Base-by-base conservation (phyloP, 2,113 vertebrate species). In the Herpailurus yagouaroundi region DNA sequence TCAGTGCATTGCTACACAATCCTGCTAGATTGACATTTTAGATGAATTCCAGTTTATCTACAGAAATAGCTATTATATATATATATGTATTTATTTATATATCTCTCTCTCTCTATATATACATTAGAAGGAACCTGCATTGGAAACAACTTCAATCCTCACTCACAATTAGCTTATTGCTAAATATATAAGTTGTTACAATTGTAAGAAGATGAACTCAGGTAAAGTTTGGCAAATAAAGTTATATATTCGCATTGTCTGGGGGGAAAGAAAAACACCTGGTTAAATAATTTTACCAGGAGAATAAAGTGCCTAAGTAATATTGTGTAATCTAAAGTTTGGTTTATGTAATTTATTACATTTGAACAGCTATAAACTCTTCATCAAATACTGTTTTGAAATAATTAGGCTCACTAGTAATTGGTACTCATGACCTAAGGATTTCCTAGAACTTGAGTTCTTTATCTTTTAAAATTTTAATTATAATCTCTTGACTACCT, bases 191-290 rank as follows among this genome's bases (percentile, higher is more conserved):
- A 60, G 18, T 57, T 95, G 48, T 77, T 85, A 81, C 0, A 66
- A 45, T 95, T 64, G 52, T 68, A 50, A 94, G 73, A 89, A 91
- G 69, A 12, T 80, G 19, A 95, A 94, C 41, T 81, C 14, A 95
- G 63, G 48, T 71, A 93, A 94, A 82, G 6, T 79, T 91, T 93
- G 76, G 33, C 55, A 95, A 86, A 87, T 92, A 96, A 95, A 93
- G 21, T 89, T 6, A 84, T 84, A 94, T 81, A 94, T 12, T 93
- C 23, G 23, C 84, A 76, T 77, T 73, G 83, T 33, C 41, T 77
- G 19, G 1, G 12, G 84, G 33, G 9, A n/a, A 80, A 77, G 73
- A 66, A 91, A 8, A 60, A 48, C 27, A 33, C 27, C 36, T 93
- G 33, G 23, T 57, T 82, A 80, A 52, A 79, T 73, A 21, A 91